A percentile compares a stretch with the other conserved stretches of the same genome.
These are phyloP conservation scores for Romanogobio albipinnatus DNA, from an alignment of 2,113 vertebrate species.

Conservation along the genomic window DNA sequence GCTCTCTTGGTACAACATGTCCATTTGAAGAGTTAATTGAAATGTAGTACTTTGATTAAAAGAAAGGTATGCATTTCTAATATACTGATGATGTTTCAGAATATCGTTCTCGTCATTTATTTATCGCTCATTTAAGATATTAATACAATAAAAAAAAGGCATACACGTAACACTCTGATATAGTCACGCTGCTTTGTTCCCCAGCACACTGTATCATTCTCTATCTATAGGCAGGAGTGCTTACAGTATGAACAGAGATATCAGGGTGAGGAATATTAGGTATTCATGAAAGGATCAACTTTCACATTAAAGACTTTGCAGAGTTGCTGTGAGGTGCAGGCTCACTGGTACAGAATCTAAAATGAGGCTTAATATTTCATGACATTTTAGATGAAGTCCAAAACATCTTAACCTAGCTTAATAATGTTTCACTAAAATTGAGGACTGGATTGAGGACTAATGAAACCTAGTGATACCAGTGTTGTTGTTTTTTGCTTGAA, in stretches of 20 bases:
- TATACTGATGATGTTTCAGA: not conserved
- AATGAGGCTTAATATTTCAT: constrained; percentile 42
- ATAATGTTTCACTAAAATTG: not conserved
- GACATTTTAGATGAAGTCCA: constrained; percentile 36
- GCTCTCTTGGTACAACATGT: constrained; percentile 20
- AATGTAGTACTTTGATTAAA: not conserved
- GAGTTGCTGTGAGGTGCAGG: constrained; percentile 32
- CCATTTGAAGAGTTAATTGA: constrained; percentile 33
- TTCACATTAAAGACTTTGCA: constrained; percentile 32
- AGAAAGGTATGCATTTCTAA: not conserved
- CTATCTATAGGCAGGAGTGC: constrained; percentile 18
- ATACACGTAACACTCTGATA: not conserved
- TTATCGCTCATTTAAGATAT: not conserved
- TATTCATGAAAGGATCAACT: constrained; percentile 36
- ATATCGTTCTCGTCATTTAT: not conserved
- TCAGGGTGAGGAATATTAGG: not conserved
- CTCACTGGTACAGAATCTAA: constrained; percentile 15
- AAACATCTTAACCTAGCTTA: constrained; percentile 33
- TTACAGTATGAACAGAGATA: constrained; percentile 29
- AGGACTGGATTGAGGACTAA: no score
- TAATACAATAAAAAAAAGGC: not conserved
- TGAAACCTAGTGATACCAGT: not conserved
- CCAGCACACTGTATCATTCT: not conserved
- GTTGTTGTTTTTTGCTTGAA: not conserved
- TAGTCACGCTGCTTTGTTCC: not conserved